Percentiles rank a stretch among this genome's conserved stretches.
Conservation (phyloP, 2,888 invertebrate genomes). For the Linnaemya vulpina region DNA sequence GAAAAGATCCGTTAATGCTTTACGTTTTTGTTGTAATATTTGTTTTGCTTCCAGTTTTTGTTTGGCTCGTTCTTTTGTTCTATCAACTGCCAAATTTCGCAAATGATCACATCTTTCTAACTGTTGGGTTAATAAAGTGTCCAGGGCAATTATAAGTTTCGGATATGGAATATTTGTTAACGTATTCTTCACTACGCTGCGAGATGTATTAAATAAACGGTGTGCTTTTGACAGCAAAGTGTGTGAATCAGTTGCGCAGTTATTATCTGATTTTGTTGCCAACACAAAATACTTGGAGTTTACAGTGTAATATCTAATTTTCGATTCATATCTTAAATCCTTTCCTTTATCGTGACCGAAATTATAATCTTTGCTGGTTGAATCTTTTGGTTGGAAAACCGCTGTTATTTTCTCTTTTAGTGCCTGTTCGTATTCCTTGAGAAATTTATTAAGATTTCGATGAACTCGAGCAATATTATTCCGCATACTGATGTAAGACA, state of each 20-base stretch:
- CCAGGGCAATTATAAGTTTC: constrained; percentile 86
- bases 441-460: constrained; percentile 92
- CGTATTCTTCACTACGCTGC: constrained; percentile 86
- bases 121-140: constrained; percentile 87
- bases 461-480: constrained; percentile 95
- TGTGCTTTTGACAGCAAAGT: constrained; percentile 77
- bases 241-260: neutral
- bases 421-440: constrained; percentile 91
- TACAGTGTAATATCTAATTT: constrained; percentile 78
- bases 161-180: constrained; percentile 86
- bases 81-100: constrained; percentile 83
- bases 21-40: constrained; percentile 92
- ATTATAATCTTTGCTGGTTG: constrained; percentile 79
- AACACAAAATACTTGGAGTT: constrained; percentile 82
- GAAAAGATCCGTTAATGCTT: constrained; percentile 93
- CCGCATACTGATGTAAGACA: constrained; percentile 96
- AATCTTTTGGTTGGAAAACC: constrained; percentile 82
- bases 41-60: constrained; percentile 91
- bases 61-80: constrained; percentile 85
- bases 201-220: constrained; percentile 86
- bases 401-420: constrained; percentile 81
- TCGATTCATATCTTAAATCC: constrained; percentile 80
- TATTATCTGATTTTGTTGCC: constrained; percentile 70
- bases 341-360: constrained; percentile 79
- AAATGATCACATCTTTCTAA: constrained; percentile 88